Base-by-base conservation (phyloP, 2,797 vertebrate species). In the Telmatherina bonti region DNA sequence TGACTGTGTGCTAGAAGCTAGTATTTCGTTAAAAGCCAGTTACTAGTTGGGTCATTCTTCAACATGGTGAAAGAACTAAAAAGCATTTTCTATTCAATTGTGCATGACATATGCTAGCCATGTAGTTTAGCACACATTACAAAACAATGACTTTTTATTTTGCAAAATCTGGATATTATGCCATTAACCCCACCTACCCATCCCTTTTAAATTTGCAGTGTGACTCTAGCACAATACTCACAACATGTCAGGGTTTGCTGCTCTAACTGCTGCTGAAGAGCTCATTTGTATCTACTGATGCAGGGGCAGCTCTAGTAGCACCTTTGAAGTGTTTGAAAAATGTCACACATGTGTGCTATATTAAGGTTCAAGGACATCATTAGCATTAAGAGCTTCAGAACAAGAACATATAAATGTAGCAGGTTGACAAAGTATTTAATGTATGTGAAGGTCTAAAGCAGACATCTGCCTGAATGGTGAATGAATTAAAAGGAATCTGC, bases 91-190 rank as follows among this genome's bases (percentile, higher is more conserved):
- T 24, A 7, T 16, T 65, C 49, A 35, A 59, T 30, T 7, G 36
- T 49, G 27, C 7, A 18, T 47, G 26, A 29, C 24, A 49, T 1
- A 1, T 9, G 18, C 22, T 2, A 10, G 10, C 9, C 36, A 38
- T 1, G 22, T 26, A 55, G 8, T 64, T 66, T 41, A 15, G 1
- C 18, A 22, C 31, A 5, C 15, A 13, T 60, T 20, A 5, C 1
- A 24, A 41, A 35, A 20, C 57, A 22, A 55, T 22, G 41, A 49
- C n/a, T 24, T 81, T 83, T 88, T 76, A 90, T 81, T 79, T 82
- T 70, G 70, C 10, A 54, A 31, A 10, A 62, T 68, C 30, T 26
- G 26, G 51, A 53, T 54, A 52, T 45, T 55, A 29, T 20, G 16
- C 55, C 31, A 1, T 41, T 20, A 55, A 45, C 15, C 30, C 16